Evolutionary conservation across 2,888 invertebrate genomes (phyloP).

Genomic region (Nomada ruficornis): DNA sequence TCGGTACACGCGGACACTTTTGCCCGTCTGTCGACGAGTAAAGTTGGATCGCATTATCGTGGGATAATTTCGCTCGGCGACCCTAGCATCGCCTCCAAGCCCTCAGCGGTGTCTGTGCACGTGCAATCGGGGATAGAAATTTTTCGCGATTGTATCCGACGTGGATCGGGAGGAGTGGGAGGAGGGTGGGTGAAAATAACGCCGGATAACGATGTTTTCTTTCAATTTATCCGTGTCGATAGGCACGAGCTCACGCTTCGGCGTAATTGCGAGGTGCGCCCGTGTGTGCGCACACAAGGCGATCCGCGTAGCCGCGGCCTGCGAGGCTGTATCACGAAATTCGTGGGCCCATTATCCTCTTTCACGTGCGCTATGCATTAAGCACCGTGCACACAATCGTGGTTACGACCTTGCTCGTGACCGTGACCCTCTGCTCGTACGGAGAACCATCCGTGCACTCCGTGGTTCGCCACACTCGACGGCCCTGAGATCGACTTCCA

Average conservation of each 20-base stretch:
- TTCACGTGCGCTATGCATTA: conserved; percentile 57
- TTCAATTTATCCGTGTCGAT: conserved; percentile 67
- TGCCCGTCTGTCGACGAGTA: background rate
- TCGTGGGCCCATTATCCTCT: conserved; percentile 54
- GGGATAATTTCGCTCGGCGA: conserved; percentile 19
- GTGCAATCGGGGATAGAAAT: conserved; percentile 46
- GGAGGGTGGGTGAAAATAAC: conserved; percentile 60
- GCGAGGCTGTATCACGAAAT: conserved; percentile 39
- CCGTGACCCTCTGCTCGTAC: conserved; percentile 70
- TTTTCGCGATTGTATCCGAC: conserved; percentile 45
- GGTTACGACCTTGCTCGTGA: conserved; percentile 71
- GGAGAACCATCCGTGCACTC: conserved; percentile 51
- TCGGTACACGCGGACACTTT: too few species aligned
- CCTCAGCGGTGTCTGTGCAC: background rate
- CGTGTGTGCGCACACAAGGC: too few species aligned
- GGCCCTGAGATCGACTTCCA: conserved; percentile 71
- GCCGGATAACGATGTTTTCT: conserved; percentile 68
- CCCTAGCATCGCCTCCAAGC: conserved; percentile 2
- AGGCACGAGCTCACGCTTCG: conserved; percentile 33
- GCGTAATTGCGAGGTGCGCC: conserved; percentile 31
- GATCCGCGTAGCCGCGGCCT: background rate
- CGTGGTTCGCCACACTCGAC: conserved; percentile 66
- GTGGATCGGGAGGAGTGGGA: background rate
- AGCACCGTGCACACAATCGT: conserved; percentile 64
- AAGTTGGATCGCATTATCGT: conserved; percentile 1